Conservation (phyloP, 1,140 invertebrate species). For the Chironomus striatipennis region DNA sequence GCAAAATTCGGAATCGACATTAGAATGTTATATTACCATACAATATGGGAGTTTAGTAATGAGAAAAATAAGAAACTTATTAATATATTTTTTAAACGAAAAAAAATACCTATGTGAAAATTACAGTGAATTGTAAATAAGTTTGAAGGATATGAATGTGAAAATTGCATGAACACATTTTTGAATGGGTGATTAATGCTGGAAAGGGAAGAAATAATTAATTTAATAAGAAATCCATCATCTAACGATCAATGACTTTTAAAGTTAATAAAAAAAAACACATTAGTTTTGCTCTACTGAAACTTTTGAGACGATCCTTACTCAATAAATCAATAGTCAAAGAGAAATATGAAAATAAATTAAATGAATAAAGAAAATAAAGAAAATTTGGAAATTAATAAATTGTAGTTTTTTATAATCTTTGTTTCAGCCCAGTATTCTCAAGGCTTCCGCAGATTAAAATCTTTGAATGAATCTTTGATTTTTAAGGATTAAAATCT, state of each 20-base stretch:
- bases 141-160: not conserved
- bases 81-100: not conserved
- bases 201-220: not conserved
- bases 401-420: no score
- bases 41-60: not conserved
- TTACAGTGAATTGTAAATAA: not conserved
- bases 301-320: conserved; percentile 1
- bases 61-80: not conserved
- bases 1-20: not conserved
- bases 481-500: no score
- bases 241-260: conserved; percentile 7
- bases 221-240: not conserved
- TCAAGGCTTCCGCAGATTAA: no score
- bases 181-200: no score
- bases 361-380: not conserved
- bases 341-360: not conserved
- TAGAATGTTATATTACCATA: not conserved
- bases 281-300: not conserved
- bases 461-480: no score
- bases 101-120: not conserved
- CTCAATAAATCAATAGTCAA: conserved; percentile 5
- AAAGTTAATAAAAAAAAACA: not conserved
- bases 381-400: no score
- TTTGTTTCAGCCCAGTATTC: no score
- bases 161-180: not conserved